A percentile compares a stretch with the other conserved stretches of the same genome.
Evolutionary conservation across 2,888 invertebrate species (phyloP).

Genomic region (Pyrrhia umbra): DNA sequence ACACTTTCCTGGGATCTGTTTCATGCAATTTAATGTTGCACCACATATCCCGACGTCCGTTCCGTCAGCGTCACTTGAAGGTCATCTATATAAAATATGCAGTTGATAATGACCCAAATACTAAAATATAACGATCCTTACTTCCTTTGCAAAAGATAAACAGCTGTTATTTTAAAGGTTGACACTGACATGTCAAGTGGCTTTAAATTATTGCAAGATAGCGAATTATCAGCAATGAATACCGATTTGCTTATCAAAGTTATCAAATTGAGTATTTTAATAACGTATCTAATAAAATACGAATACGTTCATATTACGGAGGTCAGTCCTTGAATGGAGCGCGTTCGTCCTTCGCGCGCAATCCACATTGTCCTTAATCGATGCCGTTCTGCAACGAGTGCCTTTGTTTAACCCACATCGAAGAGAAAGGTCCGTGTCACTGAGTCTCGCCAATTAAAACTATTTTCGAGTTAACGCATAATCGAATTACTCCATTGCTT

Average conservation of each 20-base stretch:
- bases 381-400: slow-evolving; percentile 46
- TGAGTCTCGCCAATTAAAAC: slow-evolving; percentile 43
- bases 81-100: slow-evolving; percentile 26
- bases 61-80: slow-evolving; percentile 15
- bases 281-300: slow-evolving; percentile 7
- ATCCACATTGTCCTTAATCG: slow-evolving; percentile 61
- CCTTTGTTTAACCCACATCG: slow-evolving; percentile 56
- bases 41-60: slow-evolving; percentile 7
- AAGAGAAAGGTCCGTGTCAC: slow-evolving; percentile 53
- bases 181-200: slow-evolving; percentile 2
- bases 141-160: slow-evolving; percentile 19
- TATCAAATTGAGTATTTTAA: slow-evolving; percentile 21
- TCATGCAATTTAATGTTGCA: slow-evolving; percentile 15
- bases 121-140: slow-evolving; percentile 13
- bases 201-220: slow-evolving; percentile 12
- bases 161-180: slow-evolving; percentile 18
- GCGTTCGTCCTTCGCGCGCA: slow-evolving; percentile 70
- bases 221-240: slow-evolving; percentile 23
- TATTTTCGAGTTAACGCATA: slow-evolving; percentile 51
- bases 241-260: slow-evolving; percentile 27
- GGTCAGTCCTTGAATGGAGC: slow-evolving; percentile 65
- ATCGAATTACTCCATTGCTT: slow-evolving; percentile 48
- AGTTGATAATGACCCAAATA: slow-evolving; percentile 24
- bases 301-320: slow-evolving; percentile 24
- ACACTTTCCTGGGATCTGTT: slow-evolving; percentile 26